Conservation (phyloP, 2,113 vertebrate genomes). For the Ochotona curzoniae region DNA sequence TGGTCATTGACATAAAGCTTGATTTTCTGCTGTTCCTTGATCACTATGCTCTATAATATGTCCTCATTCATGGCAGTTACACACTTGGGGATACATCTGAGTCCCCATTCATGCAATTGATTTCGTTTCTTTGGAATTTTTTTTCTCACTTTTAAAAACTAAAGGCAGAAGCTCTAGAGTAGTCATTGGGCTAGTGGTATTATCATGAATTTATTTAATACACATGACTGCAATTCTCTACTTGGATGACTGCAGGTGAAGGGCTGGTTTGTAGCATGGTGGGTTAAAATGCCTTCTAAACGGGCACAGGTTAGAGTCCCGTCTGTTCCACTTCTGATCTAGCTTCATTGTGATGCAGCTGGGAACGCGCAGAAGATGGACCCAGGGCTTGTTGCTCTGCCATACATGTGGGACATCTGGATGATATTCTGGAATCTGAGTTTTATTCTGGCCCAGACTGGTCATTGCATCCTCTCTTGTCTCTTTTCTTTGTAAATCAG, state of each 20-base stretch:
- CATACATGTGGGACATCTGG: too few species aligned
- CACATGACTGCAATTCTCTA: neutral
- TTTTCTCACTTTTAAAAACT: neutral
- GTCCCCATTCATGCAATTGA: neutral
- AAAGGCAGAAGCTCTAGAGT: neutral
- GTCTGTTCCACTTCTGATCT: too few species aligned
- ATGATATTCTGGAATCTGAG: too few species aligned
- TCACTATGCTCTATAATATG: neutral
- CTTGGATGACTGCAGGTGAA: neutral
- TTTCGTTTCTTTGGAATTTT: neutral
- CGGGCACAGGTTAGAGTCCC: too few species aligned
- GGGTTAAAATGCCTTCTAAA: too few species aligned
- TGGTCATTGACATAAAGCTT: neutral
- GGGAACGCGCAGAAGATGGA: too few species aligned
- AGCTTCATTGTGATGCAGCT: too few species aligned
- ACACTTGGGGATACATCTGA: neutral
- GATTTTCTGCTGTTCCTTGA: neutral
- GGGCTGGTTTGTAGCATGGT: too few species aligned
- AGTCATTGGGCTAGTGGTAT: neutral
- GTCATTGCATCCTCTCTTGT: too few species aligned
- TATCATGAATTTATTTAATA: constrained; percentile 38
- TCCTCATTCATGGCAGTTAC: neutral
- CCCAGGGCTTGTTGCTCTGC: too few species aligned
- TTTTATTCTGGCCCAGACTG: too few species aligned
- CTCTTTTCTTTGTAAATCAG: too few species aligned